phyloP scores from a whole-genome alignment of 2,888 invertebrate species.

The Synanthedon vespiformis region DNA sequence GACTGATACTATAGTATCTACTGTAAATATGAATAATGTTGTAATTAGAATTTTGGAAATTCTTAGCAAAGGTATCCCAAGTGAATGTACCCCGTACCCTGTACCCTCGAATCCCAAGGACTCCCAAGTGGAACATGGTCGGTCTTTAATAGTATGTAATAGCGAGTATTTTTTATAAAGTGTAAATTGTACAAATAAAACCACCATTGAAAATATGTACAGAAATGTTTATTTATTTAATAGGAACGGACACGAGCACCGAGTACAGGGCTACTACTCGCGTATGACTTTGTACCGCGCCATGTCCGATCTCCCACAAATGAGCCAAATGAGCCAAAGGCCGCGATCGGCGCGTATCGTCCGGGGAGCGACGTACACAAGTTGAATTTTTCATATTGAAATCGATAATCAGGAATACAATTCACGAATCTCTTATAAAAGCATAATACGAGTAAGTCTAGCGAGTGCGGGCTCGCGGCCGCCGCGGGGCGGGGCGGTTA shows the following conservation, averaged over 20 bases:
- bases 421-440: constrained; percentile 68
- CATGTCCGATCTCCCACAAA: constrained; percentile 45
- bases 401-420: constrained; percentile 68
- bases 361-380: constrained; percentile 61
- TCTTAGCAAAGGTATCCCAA: constrained; percentile 32
- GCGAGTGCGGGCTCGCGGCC: constrained; percentile 13
- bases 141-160: not conserved
- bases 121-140: constrained; percentile 13
- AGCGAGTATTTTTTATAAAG: constrained; percentile 35
- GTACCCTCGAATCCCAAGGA: constrained; percentile 17
- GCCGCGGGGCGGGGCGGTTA: not conserved
- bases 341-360: constrained; percentile 42
- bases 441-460: constrained; percentile 63
- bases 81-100: constrained; percentile 26
- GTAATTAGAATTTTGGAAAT: constrained; percentile 23
- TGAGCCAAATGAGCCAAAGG: constrained; percentile 27
- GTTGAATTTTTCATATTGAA: constrained; percentile 48
- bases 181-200: constrained; percentile 44
- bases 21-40: not conserved
- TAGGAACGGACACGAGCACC: constrained; percentile 58
- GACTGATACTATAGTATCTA: constrained; percentile 38
- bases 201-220: constrained; percentile 66
- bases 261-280: constrained; percentile 41
- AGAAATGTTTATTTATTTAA: constrained; percentile 64
- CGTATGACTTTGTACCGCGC: constrained; percentile 29